Percentiles rank a stretch among this genome's conserved stretches.
Evolutionary conservation across 37 sponge, comb jelly and placozoan genomes (phyloP).

Genomic region (Oscarella lobularis): DNA sequence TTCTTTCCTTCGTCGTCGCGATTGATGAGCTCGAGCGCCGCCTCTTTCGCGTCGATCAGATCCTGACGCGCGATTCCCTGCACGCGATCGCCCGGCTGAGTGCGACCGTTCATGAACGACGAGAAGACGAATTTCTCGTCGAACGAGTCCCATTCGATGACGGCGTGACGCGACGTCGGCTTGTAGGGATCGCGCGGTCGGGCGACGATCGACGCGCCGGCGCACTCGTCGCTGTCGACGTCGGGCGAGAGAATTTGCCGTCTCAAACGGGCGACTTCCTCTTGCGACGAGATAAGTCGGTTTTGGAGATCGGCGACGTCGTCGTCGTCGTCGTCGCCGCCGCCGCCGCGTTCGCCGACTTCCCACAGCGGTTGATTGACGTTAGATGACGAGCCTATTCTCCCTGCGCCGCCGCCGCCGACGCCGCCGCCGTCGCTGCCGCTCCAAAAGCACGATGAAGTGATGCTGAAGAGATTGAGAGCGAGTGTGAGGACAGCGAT

Average conservation of each 20-base stretch:
- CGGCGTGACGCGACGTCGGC: neutral
- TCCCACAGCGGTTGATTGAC: no score
- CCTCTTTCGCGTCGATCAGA: neutral
- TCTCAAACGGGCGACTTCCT: neutral
- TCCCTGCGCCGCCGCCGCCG: no score
- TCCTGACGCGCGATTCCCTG: neutral
- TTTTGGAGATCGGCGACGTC: no score
- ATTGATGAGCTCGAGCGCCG: neutral
- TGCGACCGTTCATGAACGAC: neutral
- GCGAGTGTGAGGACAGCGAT: no score
- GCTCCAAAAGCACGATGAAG: no score
- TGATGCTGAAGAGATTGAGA: no score
- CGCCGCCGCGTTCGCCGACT: no score
- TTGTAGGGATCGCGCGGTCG: neutral
- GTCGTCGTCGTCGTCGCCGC: no score
- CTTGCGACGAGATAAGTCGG: no score
- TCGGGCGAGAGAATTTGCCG: neutral
- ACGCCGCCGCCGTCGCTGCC: no score
- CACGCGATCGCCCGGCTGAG: neutral
- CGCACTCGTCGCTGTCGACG: neutral
- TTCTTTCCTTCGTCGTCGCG: neutral
- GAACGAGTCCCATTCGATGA: neutral
- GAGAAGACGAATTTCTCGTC: neutral
- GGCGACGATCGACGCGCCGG: neutral
- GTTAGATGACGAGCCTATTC: no score